Evolutionary conservation across 2,797 vertebrate species (phyloP).

Genomic region (Mastacembelus armatus): DNA sequence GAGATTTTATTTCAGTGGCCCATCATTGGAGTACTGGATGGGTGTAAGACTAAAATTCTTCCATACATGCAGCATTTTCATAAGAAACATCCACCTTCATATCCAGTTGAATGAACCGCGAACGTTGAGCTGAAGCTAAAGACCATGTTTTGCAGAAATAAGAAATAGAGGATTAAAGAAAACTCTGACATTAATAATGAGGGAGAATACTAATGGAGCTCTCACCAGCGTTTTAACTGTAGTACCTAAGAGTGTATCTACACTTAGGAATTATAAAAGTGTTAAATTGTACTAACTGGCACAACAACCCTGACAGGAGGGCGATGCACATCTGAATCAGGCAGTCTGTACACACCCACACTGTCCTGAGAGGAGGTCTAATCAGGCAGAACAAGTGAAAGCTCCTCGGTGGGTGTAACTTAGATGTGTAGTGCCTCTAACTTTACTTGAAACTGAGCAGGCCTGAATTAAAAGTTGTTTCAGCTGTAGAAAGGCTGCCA

Average conservation of each 20-base stretch:
- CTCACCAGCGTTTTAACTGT: no score
- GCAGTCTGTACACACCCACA: conserved; percentile 49
- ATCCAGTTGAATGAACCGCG: no score
- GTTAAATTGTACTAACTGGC: conserved; percentile 13
- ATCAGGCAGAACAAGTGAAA: conserved; percentile 59
- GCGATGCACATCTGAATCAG: conserved; percentile 49
- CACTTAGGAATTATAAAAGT: conserved; percentile 1
- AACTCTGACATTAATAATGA: neutral
- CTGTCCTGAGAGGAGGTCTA: conserved; percentile 58
- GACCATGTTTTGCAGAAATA: no score
- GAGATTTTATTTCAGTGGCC: neutral
- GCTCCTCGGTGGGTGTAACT: conserved; percentile 60
- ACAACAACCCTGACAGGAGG: conserved; percentile 32
- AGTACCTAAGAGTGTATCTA: neutral
- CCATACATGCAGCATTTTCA: no score
- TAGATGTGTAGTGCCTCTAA: conserved; percentile 39
- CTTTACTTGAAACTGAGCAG: conserved; percentile 48
- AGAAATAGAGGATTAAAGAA: conserved; percentile 11
- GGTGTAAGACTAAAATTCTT: no score
- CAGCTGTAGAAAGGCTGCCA: conserved; percentile 26
- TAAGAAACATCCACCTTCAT: no score
- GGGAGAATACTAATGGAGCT: neutral
- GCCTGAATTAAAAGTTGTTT: conserved; percentile 41
- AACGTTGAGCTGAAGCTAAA: no score
- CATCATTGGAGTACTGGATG: no score